These are phyloP conservation scores for Ammospiza nelsoni DNA, from an alignment of 2,113 vertebrate species.

Conservation along the genomic window DNA sequence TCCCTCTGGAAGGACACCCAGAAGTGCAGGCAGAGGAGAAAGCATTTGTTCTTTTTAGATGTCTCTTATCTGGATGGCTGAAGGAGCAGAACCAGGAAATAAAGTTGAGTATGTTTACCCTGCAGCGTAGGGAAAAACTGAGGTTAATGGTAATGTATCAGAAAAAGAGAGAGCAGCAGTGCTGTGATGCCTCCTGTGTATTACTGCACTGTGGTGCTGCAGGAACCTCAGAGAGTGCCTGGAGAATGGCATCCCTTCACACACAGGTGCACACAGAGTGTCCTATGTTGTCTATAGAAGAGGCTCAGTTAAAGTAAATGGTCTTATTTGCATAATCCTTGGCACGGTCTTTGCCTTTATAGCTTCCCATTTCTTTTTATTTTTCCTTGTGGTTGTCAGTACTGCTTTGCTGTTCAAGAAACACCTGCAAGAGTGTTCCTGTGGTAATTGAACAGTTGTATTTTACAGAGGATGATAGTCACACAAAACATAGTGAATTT, in stretches of 20 bases:
- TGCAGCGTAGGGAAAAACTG: not conserved
- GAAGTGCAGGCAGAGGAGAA: not conserved
- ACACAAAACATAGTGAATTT: not conserved
- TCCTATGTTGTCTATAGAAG: fast-evolving
- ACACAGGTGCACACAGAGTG: not conserved
- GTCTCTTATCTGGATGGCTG: not conserved
- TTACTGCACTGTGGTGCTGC: not conserved
- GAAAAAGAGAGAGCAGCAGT: not conserved
- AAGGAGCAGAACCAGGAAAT: not conserved
- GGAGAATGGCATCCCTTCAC: not conserved
- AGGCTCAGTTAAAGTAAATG: not conserved
- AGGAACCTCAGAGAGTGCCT: not conserved
- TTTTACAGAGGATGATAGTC: not conserved
- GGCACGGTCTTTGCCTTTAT: not conserved
- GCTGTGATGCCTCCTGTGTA: not conserved
- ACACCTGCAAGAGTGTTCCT: not conserved
- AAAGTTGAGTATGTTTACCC: not conserved
- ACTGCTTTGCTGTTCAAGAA: not conserved
- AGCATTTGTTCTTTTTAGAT: not conserved
- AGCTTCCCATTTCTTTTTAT: not conserved
- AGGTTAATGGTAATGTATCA: not conserved
- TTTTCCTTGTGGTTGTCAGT: not conserved
- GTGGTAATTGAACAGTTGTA: not conserved
- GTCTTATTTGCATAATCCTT: not conserved
- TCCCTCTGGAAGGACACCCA: not conserved